Base-by-base conservation (phyloP, 2,888 invertebrate species). In the Cremastobaeus sp. region DNA sequence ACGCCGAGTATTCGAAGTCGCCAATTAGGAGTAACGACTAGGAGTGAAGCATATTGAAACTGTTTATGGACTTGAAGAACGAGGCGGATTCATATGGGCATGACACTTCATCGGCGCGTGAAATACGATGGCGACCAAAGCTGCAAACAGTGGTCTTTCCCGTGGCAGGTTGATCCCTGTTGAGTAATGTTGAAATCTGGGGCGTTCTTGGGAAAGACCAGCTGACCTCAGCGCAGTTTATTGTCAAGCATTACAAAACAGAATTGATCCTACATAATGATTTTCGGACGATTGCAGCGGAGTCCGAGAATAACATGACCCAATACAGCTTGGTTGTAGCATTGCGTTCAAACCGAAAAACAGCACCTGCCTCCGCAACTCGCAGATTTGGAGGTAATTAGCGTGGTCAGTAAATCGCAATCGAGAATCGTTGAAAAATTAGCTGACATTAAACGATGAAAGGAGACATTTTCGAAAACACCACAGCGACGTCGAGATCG, bases 181-280 rank as follows among this genome's bases (percentile, higher is more conserved):
- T 87, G 87, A 87, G 85, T 87, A 87, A 87, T 87, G 87, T 87
- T 84, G 82, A 87, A 87, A 87, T 87, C 87, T 87, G 87, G 86
- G 86, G 86, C 82, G 86, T 81, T 84, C 82, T 83, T 84, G 87
- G 85, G 86, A 85, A 85, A 81, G 80, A 75, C 80, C 86, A 86
- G 84, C 83, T 86, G 86, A 84, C 82, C 84, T 52, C 17, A 18
- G 59, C 59, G 30, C 34, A 55, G 20, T 47, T 62, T 50, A 62
- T 70, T 47, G 60, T 55, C 41, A 32, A 20, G 4, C 41, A 34
- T 57, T 50, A 52, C 37, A 30, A 5, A 11, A 55, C 18, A 35
- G 17, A 64, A 74, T 47, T 68, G 68, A 74, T 74, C 43, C 43
- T 17, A 12, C 15, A 18, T 66, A 59, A 69, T 64, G 74, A 74